These are phyloP conservation scores for Tetheella fluctuosa DNA, from an alignment of 2,888 invertebrate genomes.

Conservation along the genomic window DNA sequence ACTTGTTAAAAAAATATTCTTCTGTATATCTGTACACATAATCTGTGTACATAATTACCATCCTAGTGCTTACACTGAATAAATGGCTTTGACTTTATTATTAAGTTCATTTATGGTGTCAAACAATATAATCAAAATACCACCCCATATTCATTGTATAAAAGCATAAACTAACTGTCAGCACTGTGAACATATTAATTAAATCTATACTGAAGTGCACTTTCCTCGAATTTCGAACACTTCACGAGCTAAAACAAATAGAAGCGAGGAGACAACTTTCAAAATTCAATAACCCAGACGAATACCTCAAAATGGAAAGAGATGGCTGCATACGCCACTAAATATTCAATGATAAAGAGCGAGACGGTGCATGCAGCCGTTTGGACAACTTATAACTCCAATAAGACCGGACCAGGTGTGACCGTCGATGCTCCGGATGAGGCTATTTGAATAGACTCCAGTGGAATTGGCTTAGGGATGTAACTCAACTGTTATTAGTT, in stretches of 20 bases:
- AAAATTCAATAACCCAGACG: slow-evolving; percentile 58
- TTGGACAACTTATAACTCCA: slow-evolving; percentile 82
- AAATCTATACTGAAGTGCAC: neutral
- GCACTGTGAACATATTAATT: neutral
- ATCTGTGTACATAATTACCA: no score
- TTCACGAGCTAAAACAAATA: slow-evolving; percentile 28
- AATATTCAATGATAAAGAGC: slow-evolving; percentile 58
- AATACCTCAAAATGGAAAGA: slow-evolving; percentile 42
- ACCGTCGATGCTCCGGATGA: slow-evolving; percentile 62
- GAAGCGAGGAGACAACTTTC: slow-evolving; percentile 34
- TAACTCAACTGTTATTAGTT: slow-evolving; percentile 34
- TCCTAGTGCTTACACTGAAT: no score
- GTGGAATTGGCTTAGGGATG: slow-evolving; percentile 38
- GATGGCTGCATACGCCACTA: slow-evolving; percentile 47
- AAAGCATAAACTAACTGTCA: neutral
- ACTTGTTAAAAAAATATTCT: no score
- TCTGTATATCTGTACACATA: no score
- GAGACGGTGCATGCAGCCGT: slow-evolving; percentile 54
- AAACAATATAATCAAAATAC: no score
- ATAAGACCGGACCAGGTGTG: slow-evolving; percentile 79
- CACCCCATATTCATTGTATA: no score
- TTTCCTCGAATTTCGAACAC: neutral
- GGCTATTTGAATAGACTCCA: slow-evolving; percentile 69
- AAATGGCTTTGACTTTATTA: no score
- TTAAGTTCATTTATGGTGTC: no score